phyloP scores from a whole-genome alignment of 2,888 invertebrate genomes.

The Chesias legatella region DNA sequence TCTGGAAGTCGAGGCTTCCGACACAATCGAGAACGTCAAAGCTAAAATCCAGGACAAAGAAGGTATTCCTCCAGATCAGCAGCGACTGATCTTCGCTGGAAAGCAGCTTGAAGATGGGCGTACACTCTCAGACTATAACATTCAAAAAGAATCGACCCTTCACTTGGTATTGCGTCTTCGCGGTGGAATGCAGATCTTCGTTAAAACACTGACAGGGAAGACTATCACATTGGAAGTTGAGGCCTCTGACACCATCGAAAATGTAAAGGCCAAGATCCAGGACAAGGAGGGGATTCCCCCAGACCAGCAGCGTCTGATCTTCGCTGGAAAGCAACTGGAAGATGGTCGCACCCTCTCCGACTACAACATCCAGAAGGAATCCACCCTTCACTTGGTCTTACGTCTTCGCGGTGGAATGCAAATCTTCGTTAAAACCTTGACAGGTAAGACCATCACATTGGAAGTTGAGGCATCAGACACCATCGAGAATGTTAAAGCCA shows the following conservation, averaged over 20 bases:
- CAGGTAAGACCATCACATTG: conserved; percentile 55
- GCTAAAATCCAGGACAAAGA: conserved; percentile 64
- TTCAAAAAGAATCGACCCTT: conserved; percentile 61
- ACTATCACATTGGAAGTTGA: conserved; percentile 64
- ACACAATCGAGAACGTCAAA: conserved; percentile 62
- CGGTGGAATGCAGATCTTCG: conserved; percentile 66
- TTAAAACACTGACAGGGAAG: conserved; percentile 60
- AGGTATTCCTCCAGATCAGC: conserved; percentile 62
- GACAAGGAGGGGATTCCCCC: conserved; percentile 67
- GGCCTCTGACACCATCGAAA: conserved; percentile 60
- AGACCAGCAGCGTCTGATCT: conserved; percentile 61
- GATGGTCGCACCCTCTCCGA: conserved; percentile 63
- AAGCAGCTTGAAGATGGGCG: conserved; percentile 61
- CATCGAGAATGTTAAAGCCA: conserved; percentile 59
- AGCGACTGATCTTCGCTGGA: conserved; percentile 58
- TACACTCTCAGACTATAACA: conserved; percentile 59
- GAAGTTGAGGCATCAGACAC: conserved; percentile 59
- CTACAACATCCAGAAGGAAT: conserved; percentile 66
- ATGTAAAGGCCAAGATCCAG: conserved; percentile 64
- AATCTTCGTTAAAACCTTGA: conserved; percentile 57
- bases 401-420: conserved; percentile 64
- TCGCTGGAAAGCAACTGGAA: conserved; percentile 62
- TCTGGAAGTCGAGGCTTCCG: conserved; percentile 56
- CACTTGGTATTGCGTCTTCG: conserved; percentile 56
- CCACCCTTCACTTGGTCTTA: conserved; percentile 56